phyloP scores from a whole-genome alignment of 2,888 invertebrate genomes.

The Habroteleia sp. region DNA sequence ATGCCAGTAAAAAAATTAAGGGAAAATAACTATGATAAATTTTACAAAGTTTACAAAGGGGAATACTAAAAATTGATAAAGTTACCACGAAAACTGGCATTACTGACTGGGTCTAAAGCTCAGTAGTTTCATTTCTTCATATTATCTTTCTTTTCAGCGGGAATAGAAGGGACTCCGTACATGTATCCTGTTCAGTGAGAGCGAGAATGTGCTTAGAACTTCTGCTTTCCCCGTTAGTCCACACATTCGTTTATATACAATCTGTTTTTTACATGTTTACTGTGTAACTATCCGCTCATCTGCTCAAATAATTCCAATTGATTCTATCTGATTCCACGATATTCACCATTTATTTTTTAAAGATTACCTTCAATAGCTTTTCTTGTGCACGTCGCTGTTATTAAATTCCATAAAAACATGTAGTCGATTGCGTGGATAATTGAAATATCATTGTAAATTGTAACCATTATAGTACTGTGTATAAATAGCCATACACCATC shows the following conservation, averaged over 20 bases:
- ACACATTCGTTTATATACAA: constrained; percentile 64
- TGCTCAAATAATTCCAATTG: constrained; percentile 52
- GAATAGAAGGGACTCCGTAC: constrained; percentile 77
- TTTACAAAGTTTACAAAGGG: too few relatives aligned
- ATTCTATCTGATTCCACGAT: constrained; percentile 34
- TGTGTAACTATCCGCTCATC: constrained; percentile 62
- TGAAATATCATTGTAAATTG: too few relatives aligned
- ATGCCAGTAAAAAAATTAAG: too few relatives aligned
- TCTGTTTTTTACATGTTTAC: constrained; percentile 57
- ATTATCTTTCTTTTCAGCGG: constrained; percentile 78
- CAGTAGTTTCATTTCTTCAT: constrained; percentile 67
- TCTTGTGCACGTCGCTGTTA: constrained; percentile 68
- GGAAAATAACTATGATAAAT: too few relatives aligned
- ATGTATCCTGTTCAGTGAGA: constrained; percentile 77
- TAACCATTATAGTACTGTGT: too few relatives aligned
- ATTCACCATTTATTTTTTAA: constrained; percentile 44
- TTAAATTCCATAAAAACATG: constrained; percentile 31
- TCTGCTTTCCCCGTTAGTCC: constrained; percentile 76
- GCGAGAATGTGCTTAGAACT: constrained; percentile 71
- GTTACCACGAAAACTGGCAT: too few relatives aligned
- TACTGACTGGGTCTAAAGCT: constrained; percentile 13
- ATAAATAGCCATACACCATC: too few relatives aligned
- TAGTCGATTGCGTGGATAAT: constrained; percentile 40
- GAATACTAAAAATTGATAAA: too few relatives aligned
- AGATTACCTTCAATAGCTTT: constrained; percentile 65